Percentiles rank a stretch among this genome's conserved stretches.
Evolutionary conservation across 2,888 invertebrate species (phyloP).

Genomic region (Apodemia hepburni): DNA sequence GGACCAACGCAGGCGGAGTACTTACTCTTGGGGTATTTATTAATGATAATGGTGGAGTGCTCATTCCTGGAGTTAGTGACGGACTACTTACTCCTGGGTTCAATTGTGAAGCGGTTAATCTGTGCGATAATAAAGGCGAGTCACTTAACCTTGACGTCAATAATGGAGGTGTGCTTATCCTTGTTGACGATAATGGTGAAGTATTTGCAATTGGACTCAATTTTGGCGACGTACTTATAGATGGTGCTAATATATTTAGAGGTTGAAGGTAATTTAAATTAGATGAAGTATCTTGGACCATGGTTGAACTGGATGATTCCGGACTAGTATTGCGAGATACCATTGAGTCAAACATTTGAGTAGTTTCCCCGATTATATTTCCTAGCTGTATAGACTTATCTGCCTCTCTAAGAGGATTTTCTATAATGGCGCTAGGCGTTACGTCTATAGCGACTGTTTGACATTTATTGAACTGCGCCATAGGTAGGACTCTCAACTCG

Average conservation of each 20-base stretch:
- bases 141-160: neutral
- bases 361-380: slow-evolving; percentile 53
- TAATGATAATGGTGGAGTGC: neutral
- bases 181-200: neutral
- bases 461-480: slow-evolving; percentile 54
- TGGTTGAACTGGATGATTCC: neutral
- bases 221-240: neutral
- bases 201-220: neutral
- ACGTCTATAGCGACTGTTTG: slow-evolving; percentile 43
- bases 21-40: neutral
- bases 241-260: neutral
- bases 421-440: slow-evolving; percentile 34
- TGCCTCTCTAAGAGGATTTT: slow-evolving; percentile 59
- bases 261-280: slow-evolving; percentile 13
- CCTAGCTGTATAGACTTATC: slow-evolving; percentile 64
- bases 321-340: slow-evolving; percentile 15
- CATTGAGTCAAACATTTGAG: slow-evolving; percentile 34
- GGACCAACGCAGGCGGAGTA: slow-evolving; percentile 9
- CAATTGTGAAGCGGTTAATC: neutral
- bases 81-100: neutral
- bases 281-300: neutral
- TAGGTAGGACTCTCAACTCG: slow-evolving; percentile 54
- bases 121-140: neutral
- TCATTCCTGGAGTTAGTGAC: neutral
- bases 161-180: neutral